phyloP scores from a whole-genome alignment of 2,113 vertebrate genomes.

The Larimichthys polyactis region DNA sequence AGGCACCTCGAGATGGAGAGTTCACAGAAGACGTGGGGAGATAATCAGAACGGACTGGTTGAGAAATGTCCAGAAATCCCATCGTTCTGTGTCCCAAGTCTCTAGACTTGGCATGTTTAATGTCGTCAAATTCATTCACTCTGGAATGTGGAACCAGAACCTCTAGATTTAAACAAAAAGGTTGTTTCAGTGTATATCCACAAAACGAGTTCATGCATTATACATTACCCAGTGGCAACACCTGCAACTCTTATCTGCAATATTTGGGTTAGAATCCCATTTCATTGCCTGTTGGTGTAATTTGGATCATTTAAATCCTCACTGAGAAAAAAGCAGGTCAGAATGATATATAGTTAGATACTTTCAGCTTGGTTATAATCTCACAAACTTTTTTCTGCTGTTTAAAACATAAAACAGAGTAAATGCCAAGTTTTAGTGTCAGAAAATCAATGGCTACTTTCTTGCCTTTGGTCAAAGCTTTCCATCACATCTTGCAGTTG shows the following conservation, averaged over 20 bases:
- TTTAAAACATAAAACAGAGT: not conserved
- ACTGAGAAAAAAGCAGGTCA: not conserved
- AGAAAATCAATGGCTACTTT: too few species aligned
- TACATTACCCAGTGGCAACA: not conserved
- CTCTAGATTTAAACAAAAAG: not conserved
- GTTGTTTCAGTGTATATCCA: not conserved
- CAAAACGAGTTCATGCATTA: not conserved
- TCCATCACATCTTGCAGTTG: too few species aligned
- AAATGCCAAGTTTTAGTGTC: not conserved
- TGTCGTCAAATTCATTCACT: not conserved
- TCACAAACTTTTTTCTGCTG: not conserved
- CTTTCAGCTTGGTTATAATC: too few species aligned
- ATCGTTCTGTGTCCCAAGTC: not conserved
- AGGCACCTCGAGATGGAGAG: not conserved
- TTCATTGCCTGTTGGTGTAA: not conserved
- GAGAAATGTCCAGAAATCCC: not conserved
- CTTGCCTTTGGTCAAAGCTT: too few species aligned
- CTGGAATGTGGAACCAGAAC: not conserved
- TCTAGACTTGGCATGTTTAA: not conserved
- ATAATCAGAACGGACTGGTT: not conserved
- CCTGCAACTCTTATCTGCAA: not conserved
- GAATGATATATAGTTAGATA: not conserved
- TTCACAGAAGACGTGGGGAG: not conserved
- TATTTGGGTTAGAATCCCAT: not conserved
- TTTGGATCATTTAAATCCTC: not conserved